phyloP scores from a whole-genome alignment of 2,113 vertebrate species.

The Empidonax traillii region DNA sequence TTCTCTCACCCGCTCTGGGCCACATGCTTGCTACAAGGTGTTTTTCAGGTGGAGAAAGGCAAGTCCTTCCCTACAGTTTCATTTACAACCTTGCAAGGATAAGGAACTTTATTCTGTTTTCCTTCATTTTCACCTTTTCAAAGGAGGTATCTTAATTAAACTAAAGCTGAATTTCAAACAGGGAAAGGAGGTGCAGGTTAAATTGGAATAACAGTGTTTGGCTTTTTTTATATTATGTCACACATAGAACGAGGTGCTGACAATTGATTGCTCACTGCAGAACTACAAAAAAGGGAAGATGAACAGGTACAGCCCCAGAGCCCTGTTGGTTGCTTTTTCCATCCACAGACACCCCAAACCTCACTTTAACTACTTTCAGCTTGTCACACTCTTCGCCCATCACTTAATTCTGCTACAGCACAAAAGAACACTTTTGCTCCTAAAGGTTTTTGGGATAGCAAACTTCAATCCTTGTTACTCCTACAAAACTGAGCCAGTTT shows the following conservation, averaged over 20 bases:
- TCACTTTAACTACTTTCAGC: background rate
- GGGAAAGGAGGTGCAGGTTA: background rate
- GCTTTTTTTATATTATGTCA: background rate
- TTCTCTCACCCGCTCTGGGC: background rate
- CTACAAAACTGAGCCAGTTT: background rate
- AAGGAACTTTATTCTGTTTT: background rate
- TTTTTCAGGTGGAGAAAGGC: background rate
- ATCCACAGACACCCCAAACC: background rate
- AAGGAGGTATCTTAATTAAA: background rate
- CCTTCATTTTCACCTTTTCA: background rate
- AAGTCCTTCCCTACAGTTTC: background rate
- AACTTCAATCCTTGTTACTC: background rate
- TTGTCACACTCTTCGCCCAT: background rate
- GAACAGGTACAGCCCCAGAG: background rate
- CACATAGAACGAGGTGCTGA: background rate
- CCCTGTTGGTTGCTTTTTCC: background rate
- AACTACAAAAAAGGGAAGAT: background rate
- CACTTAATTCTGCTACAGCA: background rate
- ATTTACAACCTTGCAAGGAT: background rate
- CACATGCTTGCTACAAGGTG: background rate
- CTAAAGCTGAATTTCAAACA: background rate
- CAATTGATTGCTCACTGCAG: background rate
- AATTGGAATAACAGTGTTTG: background rate
- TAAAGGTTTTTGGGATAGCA: background rate
- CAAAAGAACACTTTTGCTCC: background rate